Evolutionary conservation across 2,797 vertebrate species (phyloP), one percentile per base, ranked within the genome.

Genomic region (Amblyopsis hoosieri): DNA sequence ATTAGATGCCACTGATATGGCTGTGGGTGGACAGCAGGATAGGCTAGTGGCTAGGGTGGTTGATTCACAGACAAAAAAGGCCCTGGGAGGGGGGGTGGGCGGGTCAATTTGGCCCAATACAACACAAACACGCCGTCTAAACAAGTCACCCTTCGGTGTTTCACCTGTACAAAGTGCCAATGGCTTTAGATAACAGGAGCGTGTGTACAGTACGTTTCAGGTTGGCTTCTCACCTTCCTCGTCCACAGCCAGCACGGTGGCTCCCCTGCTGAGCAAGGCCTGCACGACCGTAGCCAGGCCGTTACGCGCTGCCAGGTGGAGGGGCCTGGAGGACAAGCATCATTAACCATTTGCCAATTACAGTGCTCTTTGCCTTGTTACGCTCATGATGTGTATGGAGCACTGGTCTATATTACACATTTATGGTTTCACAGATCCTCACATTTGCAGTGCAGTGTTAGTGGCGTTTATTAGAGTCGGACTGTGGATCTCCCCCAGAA

Each of bases 371-470:
- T 42, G 37, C 17, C 31, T 48, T 31, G 29, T 48, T 31, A 0
- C 46, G 14, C 3, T 31, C 2, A 15, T 54, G 12, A 14, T 14
- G 63, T 0, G 64, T 42, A 8, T 7, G 37, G 37, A 11, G 15
- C 8, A 52, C 15, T 50, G 7, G 7, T 2, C 7, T 7, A 42
- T 9, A 42, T 42, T 10, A 42, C 23, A 42, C 37, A 9, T 42
- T 52, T 5, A 12, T 10, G 23, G 9, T 37, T 51, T 51, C 15
- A 0, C 3, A 54, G 11, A 15, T 64, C 90, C 96, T 99, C 85
- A 99, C 97, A 96, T 99, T 90, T 99, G 97, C 90, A 98, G 94
- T 73, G 95, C 94, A 74, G 91, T 94, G 92, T 99, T 99, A 83
- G 96, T 96, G 83, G 96, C 94, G 82, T 97, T 98, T 90, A 99